Percentiles rank a stretch among this genome's conserved stretches.
Evolutionary conservation across 2,113 vertebrate species (phyloP).

Genomic region (Platysternon megacephalum): DNA sequence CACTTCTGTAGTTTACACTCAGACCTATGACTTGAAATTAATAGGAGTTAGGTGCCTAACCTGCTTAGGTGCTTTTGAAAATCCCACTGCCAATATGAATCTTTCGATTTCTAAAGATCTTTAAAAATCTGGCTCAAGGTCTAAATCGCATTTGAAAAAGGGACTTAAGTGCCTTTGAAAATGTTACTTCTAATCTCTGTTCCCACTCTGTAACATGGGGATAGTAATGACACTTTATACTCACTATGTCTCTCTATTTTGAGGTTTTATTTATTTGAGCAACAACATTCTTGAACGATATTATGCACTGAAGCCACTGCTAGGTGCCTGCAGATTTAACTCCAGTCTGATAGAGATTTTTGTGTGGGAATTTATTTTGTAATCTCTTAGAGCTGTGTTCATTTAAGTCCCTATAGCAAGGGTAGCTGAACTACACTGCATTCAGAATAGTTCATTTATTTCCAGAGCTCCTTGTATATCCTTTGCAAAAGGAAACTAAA

Average conservation of each 20-base stretch:
- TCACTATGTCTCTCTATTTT: background rate
- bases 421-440: background rate
- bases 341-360: background rate
- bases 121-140: background rate
- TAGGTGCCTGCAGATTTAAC: background rate
- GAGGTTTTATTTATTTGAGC: background rate
- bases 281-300: background rate
- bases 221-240: background rate
- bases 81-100: background rate
- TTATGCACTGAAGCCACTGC: background rate
- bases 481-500: background rate
- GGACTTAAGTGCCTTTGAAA: background rate
- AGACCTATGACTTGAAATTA: background rate
- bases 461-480: background rate
- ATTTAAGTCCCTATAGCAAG: background rate
- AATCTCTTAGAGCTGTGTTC: background rate
- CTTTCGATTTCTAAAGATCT: background rate
- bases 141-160: background rate
- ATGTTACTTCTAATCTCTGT: background rate
- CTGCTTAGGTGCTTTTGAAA: accelerated
- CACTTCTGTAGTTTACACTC: background rate
- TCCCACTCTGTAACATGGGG: background rate
- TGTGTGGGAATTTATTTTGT: background rate
- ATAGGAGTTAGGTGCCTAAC: background rate
- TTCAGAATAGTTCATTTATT: background rate